phyloP scores from a whole-genome alignment of 2,888 invertebrate species.

The Lissocephala sabroskyi region DNA sequence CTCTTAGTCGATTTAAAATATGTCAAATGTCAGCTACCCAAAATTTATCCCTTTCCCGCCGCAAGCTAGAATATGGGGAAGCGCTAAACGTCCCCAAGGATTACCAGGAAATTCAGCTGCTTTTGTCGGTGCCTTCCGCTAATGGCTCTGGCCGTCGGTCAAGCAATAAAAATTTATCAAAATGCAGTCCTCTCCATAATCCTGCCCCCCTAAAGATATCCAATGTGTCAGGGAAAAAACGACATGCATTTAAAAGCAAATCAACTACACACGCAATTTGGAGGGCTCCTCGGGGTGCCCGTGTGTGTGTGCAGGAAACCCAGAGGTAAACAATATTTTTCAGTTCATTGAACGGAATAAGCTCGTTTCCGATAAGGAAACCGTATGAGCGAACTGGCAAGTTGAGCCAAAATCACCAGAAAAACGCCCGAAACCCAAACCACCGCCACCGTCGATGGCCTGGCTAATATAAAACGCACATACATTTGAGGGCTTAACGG shows the following conservation, averaged over 20 bases:
- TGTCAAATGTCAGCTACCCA: conserved; percentile 42
- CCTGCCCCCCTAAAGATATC: conserved; percentile 5
- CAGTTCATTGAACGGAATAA: conserved; percentile 71
- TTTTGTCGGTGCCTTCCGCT: too few species aligned
- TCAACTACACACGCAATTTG: conserved; percentile 31
- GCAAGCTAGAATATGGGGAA: too few species aligned
- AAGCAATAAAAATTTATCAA: conserved; percentile 31
- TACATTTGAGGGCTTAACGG: too few species aligned
- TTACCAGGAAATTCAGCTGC: not conserved
- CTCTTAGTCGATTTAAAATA: conserved; percentile 45
- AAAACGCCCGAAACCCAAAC: conserved; percentile 18
- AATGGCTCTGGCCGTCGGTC: conserved; percentile 29
- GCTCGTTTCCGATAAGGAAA: conserved; percentile 68
- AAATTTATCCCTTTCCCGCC: too few species aligned
- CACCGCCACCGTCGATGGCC: not conserved
- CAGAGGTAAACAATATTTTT: conserved; percentile 70
- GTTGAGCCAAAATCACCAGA: conserved; percentile 2
- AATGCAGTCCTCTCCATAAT: too few species aligned
- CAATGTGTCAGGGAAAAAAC: not conserved
- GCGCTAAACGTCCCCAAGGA: too few species aligned
- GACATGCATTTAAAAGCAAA: conserved; percentile 17
- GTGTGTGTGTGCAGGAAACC: conserved; percentile 41
- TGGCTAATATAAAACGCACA: conserved; percentile 7
- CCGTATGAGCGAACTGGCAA: conserved; percentile 24
- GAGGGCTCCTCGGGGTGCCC: conserved; percentile 20